Base-by-base conservation (phyloP, 2,888 invertebrate genomes). In the Limnephilus lunatus region DNA sequence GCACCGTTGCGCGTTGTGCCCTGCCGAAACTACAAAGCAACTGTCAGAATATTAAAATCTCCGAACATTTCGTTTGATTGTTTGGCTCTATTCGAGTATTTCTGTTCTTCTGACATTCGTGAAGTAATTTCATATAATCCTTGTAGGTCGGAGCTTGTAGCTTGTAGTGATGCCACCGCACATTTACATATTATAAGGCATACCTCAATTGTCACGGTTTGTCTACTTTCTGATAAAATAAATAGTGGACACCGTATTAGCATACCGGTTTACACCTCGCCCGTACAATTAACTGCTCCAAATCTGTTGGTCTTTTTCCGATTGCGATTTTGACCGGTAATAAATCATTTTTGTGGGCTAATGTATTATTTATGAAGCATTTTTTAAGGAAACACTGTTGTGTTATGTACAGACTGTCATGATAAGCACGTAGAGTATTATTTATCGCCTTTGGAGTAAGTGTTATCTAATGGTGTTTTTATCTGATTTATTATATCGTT, bases 301-400 rank as follows among this genome's bases (percentile, higher is more conserved):
- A 90, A 90, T 90, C 85, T 48, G 85, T 87, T 91, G 32, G 48
- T 44, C 31, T 88, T 82, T 86, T 39, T 87, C 91, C 86, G 81
- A 91, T 87, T 91, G 91, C 91, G 81, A 91, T 91, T 87, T 80
- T 30, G 35, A 86, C n/a, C 44, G 86, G 86, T 80, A 81, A 91
- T 91, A 91, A 91, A 91, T 91, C 91, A 91, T 91, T 91, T 91
- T 68, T 35, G 31, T 81, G 32, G 82, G 39, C 82, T 87, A 88
- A 91, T 91, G 91, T 88, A 87, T 91, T 88, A 91, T 91, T 88
- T 88, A 91, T 82, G 44, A 87, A 91, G 81, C 87, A 91, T 91
- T 87, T 81, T 82, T 91, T 91, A 48, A 87, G 88, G 81, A 81
- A 87, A 91, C 91, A 91, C 88, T 53, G 88, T 88, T 91, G 87